Conservation (phyloP, 2,888 invertebrate genomes). For the Andrena bicolor region DNA sequence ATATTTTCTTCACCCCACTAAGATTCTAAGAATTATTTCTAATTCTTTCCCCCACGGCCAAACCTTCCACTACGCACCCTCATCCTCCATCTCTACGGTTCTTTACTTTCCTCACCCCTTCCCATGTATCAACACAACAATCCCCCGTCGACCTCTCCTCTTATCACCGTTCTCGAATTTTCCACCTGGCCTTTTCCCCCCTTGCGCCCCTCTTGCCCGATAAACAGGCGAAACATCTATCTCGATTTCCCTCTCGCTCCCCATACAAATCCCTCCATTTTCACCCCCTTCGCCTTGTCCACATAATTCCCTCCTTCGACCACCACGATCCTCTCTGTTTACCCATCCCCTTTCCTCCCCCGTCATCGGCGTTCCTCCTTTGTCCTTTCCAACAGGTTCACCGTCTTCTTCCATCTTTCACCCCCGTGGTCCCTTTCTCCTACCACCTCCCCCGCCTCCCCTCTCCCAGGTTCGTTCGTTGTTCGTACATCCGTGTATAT, state of each 20-base stretch:
- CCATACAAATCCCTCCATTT: conserved; percentile 4
- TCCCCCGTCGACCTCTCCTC: not conserved
- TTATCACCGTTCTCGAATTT: not conserved
- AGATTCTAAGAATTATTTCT: no score
- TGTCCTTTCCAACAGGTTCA: conserved; percentile 25
- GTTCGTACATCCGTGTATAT: conserved; percentile 68
- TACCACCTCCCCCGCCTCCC: conserved; percentile 4
- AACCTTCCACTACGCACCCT: no score
- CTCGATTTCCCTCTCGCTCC: not conserved
- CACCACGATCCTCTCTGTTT: conserved; percentile 30
- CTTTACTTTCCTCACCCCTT: not conserved
- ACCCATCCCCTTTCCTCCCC: conserved; percentile 9
- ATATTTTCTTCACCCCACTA: no score
- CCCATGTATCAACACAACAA: not conserved
- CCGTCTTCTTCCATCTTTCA: conserved; percentile 8
- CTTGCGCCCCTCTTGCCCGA: not conserved
- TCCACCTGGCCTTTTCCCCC: not conserved
- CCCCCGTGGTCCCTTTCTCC: conserved; percentile 24
- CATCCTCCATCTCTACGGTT: no score
- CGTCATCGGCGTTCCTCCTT: conserved; percentile 1
- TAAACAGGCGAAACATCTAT: conserved; percentile 17
- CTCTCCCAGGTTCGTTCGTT: conserved; percentile 31
- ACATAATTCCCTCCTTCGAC: conserved; percentile 1
- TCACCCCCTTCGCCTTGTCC: conserved; percentile 9
- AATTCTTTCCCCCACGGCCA: no score